Base-by-base conservation (phyloP, 2,797 vertebrate genomes). In the Meda fulgida region DNA sequence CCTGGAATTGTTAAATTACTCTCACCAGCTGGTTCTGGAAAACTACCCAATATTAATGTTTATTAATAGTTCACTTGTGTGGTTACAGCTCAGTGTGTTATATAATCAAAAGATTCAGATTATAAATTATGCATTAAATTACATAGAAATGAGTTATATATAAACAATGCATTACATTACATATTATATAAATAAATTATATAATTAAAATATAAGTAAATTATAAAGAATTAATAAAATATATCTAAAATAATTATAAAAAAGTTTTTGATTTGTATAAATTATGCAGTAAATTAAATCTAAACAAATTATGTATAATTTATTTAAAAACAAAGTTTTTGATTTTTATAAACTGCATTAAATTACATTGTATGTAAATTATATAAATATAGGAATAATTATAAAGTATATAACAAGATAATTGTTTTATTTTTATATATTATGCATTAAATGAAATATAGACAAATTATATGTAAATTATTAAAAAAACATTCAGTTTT, bases 51-150 rank as follows among this genome's bases (percentile, higher is more conserved):
- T 53, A 23, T 53, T 53, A 75, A 14, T 23, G 29, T 70, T 26
- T 71, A 43, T 71, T 43, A 71, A 53, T 75, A 75, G 72, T 4
- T 23, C 29, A 23, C 48, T 55, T 55, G 72, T 76, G 72, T 76
- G 48, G 31, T 14, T 31, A 53, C 19, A 36, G 72, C 72, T 14
- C 48, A 53, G 13, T 23, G 21, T 13, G 29, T 76, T 76, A 76
- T n/a, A 55, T 76, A 76, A 76, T 55, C 48, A 36, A 4, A 34
- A 13, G 43, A 73, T 21, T 55, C 19, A 1, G 29, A 14, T 53
- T 73, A 21, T 36, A 19, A 18, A 66, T 66, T 19, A 67, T 10
- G 3, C 31, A 36, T 36, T 36, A 10, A 36, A 67, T 51, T 16
- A 29, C 13, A 63, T 19, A 3, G 34, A 3, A 72, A 29, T 26